Base-by-base conservation (phyloP, 2,797 vertebrate genomes). In the Heteromormyrus szaboi region DNA sequence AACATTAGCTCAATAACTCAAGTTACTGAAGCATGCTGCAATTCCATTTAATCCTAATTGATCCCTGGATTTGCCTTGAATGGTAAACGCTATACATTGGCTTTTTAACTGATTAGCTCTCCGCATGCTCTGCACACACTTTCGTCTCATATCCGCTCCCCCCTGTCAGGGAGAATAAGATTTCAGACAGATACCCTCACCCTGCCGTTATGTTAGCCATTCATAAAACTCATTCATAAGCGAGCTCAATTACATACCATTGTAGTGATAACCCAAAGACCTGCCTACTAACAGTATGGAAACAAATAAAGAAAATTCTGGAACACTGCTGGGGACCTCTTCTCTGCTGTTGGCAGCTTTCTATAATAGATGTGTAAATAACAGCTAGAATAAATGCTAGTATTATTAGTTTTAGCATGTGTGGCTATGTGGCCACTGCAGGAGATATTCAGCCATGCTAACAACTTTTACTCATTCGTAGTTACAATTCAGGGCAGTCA, bases 1-100 rank as follows among this genome's bases (percentile, higher is more conserved):
- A 50, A 51, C 81, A 51, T 84, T 84, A 84, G 81, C 81, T 50
- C 81, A 84, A 51, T 48, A 84, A 84, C 81, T 50, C 81, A 84
- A 84, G 81, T 84, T 84, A 48, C 48, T 48, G 81, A 84, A 51
- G 81, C 81, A 84, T 84, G 81, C 48, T 84, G 44, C 81, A 48
- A 5, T 51, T 84, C 81, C 48, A 51, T 84, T 84, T 84, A 84
- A 84, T 84, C 81, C 81, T 84, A 65, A 46, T 46, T 87, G 37
- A 46, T 65, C 59, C 44, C 72, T 11, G 51, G 88, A 37, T 29
- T 56, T 83, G 46, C 22, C n/a, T 84, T 48, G 89, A 90, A 90
- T 87, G 90, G 88, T 89, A 88, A 88, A 88, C 89, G 91, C 89
- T 89, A 81, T 91, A 91, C 93, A 90, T 92, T 29, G 22, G 81